These are phyloP conservation scores for Ischnus inquisitorius DNA, from an alignment of 2,888 invertebrate species.

Conservation along the genomic window DNA sequence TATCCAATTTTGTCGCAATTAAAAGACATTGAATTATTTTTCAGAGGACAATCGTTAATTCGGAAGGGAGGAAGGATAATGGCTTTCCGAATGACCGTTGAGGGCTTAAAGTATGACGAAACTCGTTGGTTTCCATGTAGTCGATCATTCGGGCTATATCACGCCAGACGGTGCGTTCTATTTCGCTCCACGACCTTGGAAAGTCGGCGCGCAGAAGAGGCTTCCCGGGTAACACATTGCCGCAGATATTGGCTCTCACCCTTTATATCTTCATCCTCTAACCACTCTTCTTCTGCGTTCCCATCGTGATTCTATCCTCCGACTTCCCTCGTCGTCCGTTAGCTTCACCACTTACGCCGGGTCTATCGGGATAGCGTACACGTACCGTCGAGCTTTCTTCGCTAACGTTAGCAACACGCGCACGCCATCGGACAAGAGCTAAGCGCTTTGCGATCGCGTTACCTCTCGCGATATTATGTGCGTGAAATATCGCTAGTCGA, in stretches of 20 bases:
- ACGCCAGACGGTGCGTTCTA: too few relatives aligned
- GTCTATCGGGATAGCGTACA: conserved; percentile 5
- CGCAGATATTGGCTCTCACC: conserved; percentile 63
- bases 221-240: conserved; percentile 64
- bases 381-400: conserved; percentile 6
- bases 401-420: conserved; percentile 23
- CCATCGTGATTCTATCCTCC: neutral
- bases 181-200: too few relatives aligned
- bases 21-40: neutral
- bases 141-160: too few relatives aligned
- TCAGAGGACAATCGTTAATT: too few relatives aligned
- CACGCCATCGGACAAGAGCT: conserved; percentile 15
- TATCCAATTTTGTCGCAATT: neutral
- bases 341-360: conserved; percentile 15
- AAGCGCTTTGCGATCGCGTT: conserved; percentile 47
- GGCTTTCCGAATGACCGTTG: neutral
- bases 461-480: conserved; percentile 52
- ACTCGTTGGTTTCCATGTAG: too few relatives aligned
- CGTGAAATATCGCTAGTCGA: conserved; percentile 52
- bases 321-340: neutral
- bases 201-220: neutral
- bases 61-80: too few relatives aligned
- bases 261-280: conserved; percentile 52
- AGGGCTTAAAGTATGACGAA: neutral
- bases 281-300: conserved; percentile 3